Percentiles rank a stretch among this genome's conserved stretches.
phyloP scores from a whole-genome alignment of 2,797 vertebrate species.

The Nyctibius grandis region DNA sequence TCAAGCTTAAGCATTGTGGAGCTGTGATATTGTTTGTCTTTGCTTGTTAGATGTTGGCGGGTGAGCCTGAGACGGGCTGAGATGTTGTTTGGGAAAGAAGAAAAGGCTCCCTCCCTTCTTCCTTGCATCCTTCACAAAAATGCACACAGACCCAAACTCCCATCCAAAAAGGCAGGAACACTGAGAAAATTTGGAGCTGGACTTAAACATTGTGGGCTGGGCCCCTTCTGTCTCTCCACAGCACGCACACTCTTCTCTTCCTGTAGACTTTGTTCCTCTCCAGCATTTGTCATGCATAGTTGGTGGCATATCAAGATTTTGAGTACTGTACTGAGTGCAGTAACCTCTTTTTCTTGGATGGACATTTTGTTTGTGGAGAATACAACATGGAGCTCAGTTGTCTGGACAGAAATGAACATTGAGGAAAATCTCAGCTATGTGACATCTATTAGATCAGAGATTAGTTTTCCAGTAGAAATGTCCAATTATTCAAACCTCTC shows the following conservation, averaged over 20 bases:
- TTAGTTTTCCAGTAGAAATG: constrained; percentile 34
- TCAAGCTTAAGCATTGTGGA: constrained; percentile 8
- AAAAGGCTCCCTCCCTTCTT: constrained; percentile 17
- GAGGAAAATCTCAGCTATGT: constrained; percentile 53
- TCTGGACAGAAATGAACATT: constrained; percentile 4
- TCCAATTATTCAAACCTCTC: constrained; percentile 45
- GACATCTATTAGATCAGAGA: constrained; percentile 33
- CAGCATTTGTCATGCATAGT: constrained; percentile 55
- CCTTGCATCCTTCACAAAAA: not conserved
- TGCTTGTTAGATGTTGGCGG: constrained; percentile 44
- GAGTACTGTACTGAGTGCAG: constrained; percentile 23
- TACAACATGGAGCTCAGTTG: constrained; percentile 19
- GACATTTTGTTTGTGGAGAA: constrained; percentile 60
- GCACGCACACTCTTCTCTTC: not conserved
- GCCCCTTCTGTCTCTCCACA: constrained; percentile 1
- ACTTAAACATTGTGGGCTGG: not conserved
- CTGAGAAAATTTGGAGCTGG: constrained; percentile 35
- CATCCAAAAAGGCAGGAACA: constrained; percentile 6
- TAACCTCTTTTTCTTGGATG: constrained; percentile 58
- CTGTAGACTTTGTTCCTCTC: constrained; percentile 11
- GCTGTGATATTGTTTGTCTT: constrained; percentile 58
- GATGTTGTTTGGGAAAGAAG: constrained; percentile 30
- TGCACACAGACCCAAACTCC: not conserved
- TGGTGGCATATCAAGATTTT: constrained; percentile 53
- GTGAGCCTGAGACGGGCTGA: not conserved